Evolutionary conservation across 1,140 invertebrate genomes (phyloP), one percentile per base, ranked within the genome.

Genomic region (Zophobas morio): DNA sequence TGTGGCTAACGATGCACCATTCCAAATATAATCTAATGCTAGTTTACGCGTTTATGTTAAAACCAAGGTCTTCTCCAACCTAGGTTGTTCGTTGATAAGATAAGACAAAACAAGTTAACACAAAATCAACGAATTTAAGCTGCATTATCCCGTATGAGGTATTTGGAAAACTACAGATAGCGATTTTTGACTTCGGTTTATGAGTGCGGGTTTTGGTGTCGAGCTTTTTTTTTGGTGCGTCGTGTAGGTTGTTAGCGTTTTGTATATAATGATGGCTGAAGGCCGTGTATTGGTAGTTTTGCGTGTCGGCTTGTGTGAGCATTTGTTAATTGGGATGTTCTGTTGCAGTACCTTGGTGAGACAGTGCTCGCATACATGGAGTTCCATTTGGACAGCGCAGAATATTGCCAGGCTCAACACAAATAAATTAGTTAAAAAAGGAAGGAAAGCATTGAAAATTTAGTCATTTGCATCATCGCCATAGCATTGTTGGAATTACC

Each of bases 331-430:
- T 66, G 6, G 70, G 36, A 78, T 81, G 66, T 79, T 77, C 75
- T 81, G 66, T 81, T 84, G 81, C 82, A 86, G 85, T 85, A 83
- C 81, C 81, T 86, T 83, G 85, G 85, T 83, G 85, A 86, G 84
- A 82, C 82, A 79, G 84, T 86, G 60, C 82, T 85, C 81, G 83
- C 94, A 94, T 96, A 95, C 94, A 97, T 96, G 96, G 96, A 97
- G 95, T 97, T 96, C 94, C 93, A 95, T 90, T 93, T 96, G 92
- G 95, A 95, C 91, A 96, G 94, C 89, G 94, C 94, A 91, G 95
- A 96, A 91, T 96, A 96, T 91, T 98, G 96, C 93, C 95, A 96
- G 91, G 96, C 95, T 89, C 95, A 96, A 94, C 95, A 96, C 94
- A 96, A 96, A 95, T 96, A 96, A 93, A 93, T 85, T 86, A 85